These are phyloP conservation scores for Esperia sulphurella DNA, from an alignment of 2,888 invertebrate species.

Conservation along the genomic window DNA sequence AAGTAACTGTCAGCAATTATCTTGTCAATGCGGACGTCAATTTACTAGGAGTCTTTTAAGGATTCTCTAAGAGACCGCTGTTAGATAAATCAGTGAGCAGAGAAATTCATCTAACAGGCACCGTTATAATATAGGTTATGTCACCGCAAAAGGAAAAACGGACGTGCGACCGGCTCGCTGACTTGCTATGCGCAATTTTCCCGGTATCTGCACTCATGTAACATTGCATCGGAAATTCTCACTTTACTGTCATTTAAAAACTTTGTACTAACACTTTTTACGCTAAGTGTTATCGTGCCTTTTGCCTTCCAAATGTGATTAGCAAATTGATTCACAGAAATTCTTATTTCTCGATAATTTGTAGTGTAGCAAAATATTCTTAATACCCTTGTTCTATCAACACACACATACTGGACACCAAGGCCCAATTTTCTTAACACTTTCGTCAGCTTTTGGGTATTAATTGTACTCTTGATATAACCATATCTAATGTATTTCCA, in stretches of 20 bases:
- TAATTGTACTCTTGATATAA: too few species aligned
- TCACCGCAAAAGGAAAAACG: conserved; percentile 57
- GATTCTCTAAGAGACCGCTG: conserved; percentile 21
- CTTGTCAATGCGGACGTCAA: conserved; percentile 20
- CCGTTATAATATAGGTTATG: conserved; percentile 64
- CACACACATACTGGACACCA: too few species aligned
- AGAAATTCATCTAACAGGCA: conserved; percentile 41
- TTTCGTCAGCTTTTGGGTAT: too few species aligned
- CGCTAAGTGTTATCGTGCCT: too few species aligned
- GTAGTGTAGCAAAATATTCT: too few species aligned
- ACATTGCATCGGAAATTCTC: conserved; percentile 31
- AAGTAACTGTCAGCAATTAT: conserved; percentile 19
- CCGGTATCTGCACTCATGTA: conserved; percentile 22
- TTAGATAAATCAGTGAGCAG: conserved; percentile 30
- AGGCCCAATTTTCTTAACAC: too few species aligned
- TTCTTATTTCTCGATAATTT: too few species aligned
- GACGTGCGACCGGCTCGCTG: conserved; percentile 30
- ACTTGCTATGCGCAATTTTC: conserved; percentile 32
- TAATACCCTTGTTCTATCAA: too few species aligned
- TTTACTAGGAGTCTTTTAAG: conserved; percentile 11
- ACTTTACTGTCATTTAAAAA: conserved; percentile 36
- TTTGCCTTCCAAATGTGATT: too few species aligned
- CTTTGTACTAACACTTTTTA: too few species aligned
- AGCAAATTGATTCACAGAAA: too few species aligned
- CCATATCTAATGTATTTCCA: too few species aligned